phyloP scores from a whole-genome alignment of 2,888 invertebrate genomes.

The Stegana nigrithorax region DNA sequence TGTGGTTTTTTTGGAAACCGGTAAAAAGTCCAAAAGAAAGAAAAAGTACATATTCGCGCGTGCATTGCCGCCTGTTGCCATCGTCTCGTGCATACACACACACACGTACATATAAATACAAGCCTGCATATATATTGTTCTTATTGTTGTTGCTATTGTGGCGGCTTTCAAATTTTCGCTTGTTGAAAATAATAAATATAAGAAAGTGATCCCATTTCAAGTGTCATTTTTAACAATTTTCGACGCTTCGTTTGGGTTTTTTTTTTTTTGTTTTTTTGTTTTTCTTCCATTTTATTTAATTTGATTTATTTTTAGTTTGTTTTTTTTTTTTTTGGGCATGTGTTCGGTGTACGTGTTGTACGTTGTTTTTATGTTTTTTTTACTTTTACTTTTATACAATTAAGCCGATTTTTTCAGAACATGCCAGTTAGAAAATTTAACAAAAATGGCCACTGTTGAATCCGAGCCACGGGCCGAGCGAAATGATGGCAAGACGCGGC shows the following conservation, averaged over 20 bases:
- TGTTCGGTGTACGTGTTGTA: too few relatives aligned
- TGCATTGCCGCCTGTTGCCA: background rate
- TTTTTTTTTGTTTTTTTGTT: background rate
- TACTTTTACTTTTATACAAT: background rate
- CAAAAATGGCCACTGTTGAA: background rate
- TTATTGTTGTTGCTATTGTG: background rate
- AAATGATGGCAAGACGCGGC: too few relatives aligned
- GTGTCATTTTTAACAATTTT: constrained; percentile 36
- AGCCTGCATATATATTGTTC: too few relatives aligned
- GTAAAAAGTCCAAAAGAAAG: too few relatives aligned
- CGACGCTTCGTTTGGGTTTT: background rate
- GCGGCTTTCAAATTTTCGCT: constrained; percentile 17
- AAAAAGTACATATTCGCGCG: too few relatives aligned
- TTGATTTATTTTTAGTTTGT: too few relatives aligned
- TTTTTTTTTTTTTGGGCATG: background rate
- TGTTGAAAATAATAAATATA: constrained; percentile 33
- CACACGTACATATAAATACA: too few relatives aligned
- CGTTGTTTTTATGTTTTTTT: too few relatives aligned
- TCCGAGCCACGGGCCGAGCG: too few relatives aligned
- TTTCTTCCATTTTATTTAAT: constrained; percentile 15
- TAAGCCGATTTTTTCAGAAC: background rate
- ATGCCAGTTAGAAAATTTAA: background rate
- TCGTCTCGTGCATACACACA: too few relatives aligned
- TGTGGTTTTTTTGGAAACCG: too few relatives aligned
- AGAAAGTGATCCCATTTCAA: constrained; percentile 61